These are phyloP conservation scores for Aphelocoma californica DNA, from an alignment of 2,797 vertebrate genomes.

Conservation along the genomic window DNA sequence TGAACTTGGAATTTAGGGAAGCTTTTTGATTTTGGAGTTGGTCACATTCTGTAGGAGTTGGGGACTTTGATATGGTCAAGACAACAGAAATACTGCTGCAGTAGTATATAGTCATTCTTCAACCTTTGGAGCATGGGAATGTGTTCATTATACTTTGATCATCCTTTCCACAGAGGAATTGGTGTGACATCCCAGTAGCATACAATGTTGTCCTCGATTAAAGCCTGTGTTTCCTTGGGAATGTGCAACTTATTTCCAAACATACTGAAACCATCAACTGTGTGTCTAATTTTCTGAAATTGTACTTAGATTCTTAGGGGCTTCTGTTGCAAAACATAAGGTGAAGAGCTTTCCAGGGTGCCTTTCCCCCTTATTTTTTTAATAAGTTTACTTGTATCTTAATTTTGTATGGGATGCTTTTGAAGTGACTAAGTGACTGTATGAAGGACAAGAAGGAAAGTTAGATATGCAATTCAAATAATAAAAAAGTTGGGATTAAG, in stretches of 20 bases:
- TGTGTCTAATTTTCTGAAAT: background rate
- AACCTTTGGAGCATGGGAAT: background rate
- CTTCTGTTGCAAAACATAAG: background rate
- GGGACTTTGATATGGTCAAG: background rate
- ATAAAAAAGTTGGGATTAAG: background rate
- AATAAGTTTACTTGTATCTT: background rate
- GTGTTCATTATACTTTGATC: background rate
- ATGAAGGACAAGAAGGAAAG: background rate
- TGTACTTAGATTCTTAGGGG: background rate
- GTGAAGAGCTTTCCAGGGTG: background rate
- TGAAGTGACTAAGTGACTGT: background rate
- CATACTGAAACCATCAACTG: background rate
- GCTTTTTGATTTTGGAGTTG: background rate
- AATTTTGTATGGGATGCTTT: background rate
- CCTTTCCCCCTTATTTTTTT: background rate
- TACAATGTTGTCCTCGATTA: background rate
- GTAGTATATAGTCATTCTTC: background rate
- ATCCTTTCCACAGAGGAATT: background rate
- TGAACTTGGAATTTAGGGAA: background rate
- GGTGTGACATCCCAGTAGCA: background rate
- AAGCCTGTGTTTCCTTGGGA: background rate
- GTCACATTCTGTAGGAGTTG: background rate
- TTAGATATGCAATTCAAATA: background rate
- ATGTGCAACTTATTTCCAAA: background rate
- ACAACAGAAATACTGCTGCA: background rate